A percentile compares a stretch with the other conserved stretches of the same genome.
phyloP scores from a whole-genome alignment of 2,888 invertebrate genomes.

The Biston stratarius region DNA sequence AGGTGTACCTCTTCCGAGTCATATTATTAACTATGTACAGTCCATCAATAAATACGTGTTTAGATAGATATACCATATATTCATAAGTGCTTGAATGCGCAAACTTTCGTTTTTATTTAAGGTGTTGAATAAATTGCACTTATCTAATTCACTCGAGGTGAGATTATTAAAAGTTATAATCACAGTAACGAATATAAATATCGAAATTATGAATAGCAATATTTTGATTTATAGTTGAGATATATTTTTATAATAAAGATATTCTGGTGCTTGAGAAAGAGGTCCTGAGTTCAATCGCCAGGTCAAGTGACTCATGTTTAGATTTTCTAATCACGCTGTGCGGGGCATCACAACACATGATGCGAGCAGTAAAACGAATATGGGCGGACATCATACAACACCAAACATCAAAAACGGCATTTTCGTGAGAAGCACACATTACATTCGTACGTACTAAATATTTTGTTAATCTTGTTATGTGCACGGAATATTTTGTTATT shows the following conservation, averaged over 20 bases:
- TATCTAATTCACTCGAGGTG: conserved; percentile 20
- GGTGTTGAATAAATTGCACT: conserved; percentile 31
- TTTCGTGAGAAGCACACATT: conserved; percentile 24
- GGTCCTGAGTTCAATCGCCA: conserved; percentile 44
- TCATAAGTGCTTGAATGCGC: conserved; percentile 22
- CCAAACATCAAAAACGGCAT: conserved; percentile 9
- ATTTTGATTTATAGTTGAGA: conserved; percentile 36
- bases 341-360: conserved; percentile 24
- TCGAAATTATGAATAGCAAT: conserved; percentile 29
- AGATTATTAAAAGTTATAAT: conserved; percentile 28
- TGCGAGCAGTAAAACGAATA: not conserved
- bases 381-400: conserved; percentile 25
- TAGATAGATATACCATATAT: conserved; percentile 8
- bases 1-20: not conserved
- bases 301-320: conserved; percentile 53
- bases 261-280: conserved; percentile 38
- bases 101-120: conserved; percentile 32
- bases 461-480: not conserved
- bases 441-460: not conserved
- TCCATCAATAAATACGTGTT: not conserved
- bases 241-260: conserved; percentile 36
- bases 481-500: conserved; percentile 10
- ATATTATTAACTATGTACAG: conserved; percentile 1
- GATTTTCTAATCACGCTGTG: conserved; percentile 50
- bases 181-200: conserved; percentile 24